Evolutionary conservation across 2,888 invertebrate genomes (phyloP), one percentile per base, ranked within the genome.

Genomic region (Globia sparganii): DNA sequence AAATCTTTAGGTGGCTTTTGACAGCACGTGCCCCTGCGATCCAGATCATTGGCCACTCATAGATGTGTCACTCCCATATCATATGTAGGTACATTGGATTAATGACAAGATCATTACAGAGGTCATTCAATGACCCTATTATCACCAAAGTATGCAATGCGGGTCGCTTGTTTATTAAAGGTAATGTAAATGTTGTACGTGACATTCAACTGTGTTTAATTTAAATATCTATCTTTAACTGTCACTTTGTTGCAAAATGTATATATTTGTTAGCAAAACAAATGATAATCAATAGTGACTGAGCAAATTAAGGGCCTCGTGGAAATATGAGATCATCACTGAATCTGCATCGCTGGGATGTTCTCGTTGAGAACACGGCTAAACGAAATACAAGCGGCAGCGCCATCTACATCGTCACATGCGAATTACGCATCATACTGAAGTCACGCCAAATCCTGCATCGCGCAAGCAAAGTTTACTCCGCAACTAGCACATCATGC

Each of bases 161-260:
- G 21, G 21, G 49, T 21, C 49, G 21, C 49, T 49, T 5, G 21
- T 58, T 64, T 43, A 58, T 58, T 46, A 46, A 5, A 46, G 9
- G 53, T 25, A 28, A 31, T 13, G 13, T 46, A 46, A 56, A 64
- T 34, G 4, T 6, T 59, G 59, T 75, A n/a, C 31, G 5, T 76
- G 65, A 76, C n/a, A 43, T 4, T 40, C 76, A 4, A 37, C 4
- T 40, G 31, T 53, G n/a, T 62, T 62, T 53, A 53, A 31, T 49
- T 58, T 71, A 18, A 3, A 21, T 40, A 40, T 21, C 49, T 37
- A 43, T 37, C 3, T 31, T 18, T 34, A n/a, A 46, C 13, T n/a
- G 5, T 40, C 1, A 40, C 4, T 40, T 11, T 61, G 4, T 31
- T 15, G 18, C 62, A 21, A 34, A 18, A n/a, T 43, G 43, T 43